Percentiles rank a stretch among this genome's conserved stretches.
Conservation (phyloP, 2,113 vertebrate genomes). For the Zapus hudsonius region DNA sequence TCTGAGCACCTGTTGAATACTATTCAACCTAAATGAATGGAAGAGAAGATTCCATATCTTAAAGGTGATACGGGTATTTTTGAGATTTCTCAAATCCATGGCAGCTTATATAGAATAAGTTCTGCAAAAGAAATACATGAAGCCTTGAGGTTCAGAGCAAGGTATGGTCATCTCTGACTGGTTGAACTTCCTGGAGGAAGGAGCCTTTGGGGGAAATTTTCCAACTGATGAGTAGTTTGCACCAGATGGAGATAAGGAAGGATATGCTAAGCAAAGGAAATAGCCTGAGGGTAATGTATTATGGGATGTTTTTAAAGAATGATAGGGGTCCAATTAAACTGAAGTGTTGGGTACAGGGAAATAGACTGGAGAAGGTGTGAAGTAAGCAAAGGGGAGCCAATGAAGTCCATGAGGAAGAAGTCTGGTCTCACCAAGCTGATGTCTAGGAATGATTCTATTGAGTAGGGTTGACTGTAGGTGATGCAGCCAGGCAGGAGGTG, state of each 20-base stretch:
- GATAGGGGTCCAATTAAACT: neutral
- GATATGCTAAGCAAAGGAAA: neutral
- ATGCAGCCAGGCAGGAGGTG: neutral
- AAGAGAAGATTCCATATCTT: neutral
- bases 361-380: neutral
- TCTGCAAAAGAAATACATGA: neutral
- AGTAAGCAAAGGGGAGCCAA: neutral
- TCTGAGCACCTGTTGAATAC: neutral
- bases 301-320: neutral
- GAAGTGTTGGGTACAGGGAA: conserved; percentile 11
- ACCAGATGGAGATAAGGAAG: neutral
- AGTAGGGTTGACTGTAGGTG: neutral
- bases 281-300: neutral
- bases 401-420: neutral
- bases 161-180: neutral
- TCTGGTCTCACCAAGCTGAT: neutral
- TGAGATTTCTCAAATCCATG: neutral
- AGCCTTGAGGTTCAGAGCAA: neutral
- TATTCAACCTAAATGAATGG: neutral
- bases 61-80: neutral
- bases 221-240: neutral
- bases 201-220: neutral
- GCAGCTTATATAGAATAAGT: neutral
- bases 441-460: neutral
- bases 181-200: neutral